A percentile compares a stretch with the other conserved stretches of the same genome.
These are phyloP conservation scores for Patella pellucida DNA, from an alignment of 2,888 invertebrate species.

Conservation along the genomic window DNA sequence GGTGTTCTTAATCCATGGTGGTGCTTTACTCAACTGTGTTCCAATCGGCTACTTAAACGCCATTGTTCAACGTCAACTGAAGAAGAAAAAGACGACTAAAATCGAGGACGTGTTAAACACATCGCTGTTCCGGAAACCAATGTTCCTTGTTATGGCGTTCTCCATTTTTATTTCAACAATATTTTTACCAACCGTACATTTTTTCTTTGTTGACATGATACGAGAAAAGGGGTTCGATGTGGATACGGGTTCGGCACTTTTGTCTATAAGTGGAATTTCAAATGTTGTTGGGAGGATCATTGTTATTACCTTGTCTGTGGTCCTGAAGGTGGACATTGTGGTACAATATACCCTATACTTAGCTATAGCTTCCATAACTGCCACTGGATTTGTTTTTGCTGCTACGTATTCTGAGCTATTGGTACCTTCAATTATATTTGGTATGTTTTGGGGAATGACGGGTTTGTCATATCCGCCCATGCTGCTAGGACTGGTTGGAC, in stretches of 20 bases:
- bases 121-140: neutral
- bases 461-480: neutral
- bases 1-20: neutral
- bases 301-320: neutral
- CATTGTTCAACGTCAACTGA: neutral
- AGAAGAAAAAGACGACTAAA: neutral
- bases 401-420: neutral
- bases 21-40: neutral
- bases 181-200: neutral
- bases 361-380: neutral
- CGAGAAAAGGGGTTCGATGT: neutral
- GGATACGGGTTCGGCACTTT: neutral
- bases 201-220: neutral
- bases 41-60: neutral
- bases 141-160: neutral
- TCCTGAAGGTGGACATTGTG: neutral
- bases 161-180: neutral
- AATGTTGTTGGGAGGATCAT: neutral
- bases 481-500: neutral
- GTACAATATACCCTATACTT: neutral
- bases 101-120: neutral
- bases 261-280: constrained; percentile 1
- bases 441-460: neutral
- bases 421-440: neutral
- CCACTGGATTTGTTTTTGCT: neutral